These are phyloP conservation scores for Corydoras sp. DNA, from an alignment of 2,113 vertebrate species.

Conservation along the genomic window DNA sequence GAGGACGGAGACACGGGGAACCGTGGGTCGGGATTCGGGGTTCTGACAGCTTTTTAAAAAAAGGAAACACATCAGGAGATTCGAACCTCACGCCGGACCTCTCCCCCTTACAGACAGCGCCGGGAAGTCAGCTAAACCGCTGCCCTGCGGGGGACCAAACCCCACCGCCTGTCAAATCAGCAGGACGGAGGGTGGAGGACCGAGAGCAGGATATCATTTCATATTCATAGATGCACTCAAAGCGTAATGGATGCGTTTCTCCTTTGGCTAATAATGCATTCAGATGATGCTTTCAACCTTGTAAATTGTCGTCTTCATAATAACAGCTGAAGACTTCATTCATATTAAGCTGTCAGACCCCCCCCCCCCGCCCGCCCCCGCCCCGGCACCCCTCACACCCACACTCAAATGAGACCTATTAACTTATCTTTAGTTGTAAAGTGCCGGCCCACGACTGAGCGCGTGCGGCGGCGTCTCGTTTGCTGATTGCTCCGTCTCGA, in stretches of 20 bases:
- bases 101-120: not conserved
- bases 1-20: not conserved
- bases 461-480: constrained; percentile 41
- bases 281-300: constrained; percentile 20
- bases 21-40: not conserved
- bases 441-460: not conserved
- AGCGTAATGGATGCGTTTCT: constrained; percentile 28
- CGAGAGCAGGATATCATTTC: constrained; percentile 14
- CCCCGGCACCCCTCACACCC: not conserved
- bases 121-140: not conserved
- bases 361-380: no score
- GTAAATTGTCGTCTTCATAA: not conserved
- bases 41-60: not conserved
- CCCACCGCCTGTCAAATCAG: not conserved
- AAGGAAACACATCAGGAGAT: not conserved
- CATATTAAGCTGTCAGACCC: not conserved
- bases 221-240: constrained; percentile 16
- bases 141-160: not conserved
- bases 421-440: constrained; percentile 22
- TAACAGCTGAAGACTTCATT: constrained; percentile 19
- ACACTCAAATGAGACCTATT: constrained; percentile 17
- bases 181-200: constrained; percentile 1
- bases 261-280: constrained; percentile 9
- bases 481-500: constrained; percentile 26
- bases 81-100: not conserved